These are phyloP conservation scores for Antrozous pallidus DNA, from an alignment of 2,797 vertebrate genomes.

Conservation along the genomic window DNA sequence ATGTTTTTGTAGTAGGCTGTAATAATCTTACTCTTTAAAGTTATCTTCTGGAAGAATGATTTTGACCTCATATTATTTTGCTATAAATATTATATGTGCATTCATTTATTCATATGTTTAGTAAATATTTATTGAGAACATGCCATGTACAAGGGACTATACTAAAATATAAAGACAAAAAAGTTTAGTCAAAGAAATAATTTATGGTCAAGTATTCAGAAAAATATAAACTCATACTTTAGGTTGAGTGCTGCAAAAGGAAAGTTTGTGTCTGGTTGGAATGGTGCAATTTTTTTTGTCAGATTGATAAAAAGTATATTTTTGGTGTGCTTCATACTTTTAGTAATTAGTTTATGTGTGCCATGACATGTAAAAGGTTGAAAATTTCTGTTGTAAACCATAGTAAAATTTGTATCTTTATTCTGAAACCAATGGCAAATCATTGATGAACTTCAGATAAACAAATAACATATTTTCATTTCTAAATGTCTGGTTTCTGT, in stretches of 20 bases:
- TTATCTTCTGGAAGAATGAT: neutral
- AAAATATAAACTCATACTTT: neutral
- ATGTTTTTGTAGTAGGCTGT: neutral
- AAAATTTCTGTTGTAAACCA: neutral
- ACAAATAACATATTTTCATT: neutral
- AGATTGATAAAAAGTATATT: neutral
- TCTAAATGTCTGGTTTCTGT: neutral
- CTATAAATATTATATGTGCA: neutral
- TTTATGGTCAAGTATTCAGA: neutral
- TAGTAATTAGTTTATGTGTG: neutral
- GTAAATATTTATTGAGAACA: neutral
- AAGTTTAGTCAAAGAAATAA: neutral
- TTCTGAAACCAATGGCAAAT: neutral
- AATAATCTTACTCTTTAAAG: neutral
- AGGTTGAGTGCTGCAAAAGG: neutral
- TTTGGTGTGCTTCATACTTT: neutral
- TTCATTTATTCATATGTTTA: neutral
- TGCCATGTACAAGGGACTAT: neutral
- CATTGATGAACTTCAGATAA: neutral
- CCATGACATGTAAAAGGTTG: neutral
- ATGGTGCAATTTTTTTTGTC: neutral
- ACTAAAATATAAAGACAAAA: neutral
- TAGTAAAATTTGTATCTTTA: neutral
- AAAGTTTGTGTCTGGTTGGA: neutral
- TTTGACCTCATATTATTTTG: neutral